Evolutionary conservation across 64 coral and sea anemone genomes (phyloP), one percentile per base, ranked within the genome.

Genomic region (Anthopleura sola): DNA sequence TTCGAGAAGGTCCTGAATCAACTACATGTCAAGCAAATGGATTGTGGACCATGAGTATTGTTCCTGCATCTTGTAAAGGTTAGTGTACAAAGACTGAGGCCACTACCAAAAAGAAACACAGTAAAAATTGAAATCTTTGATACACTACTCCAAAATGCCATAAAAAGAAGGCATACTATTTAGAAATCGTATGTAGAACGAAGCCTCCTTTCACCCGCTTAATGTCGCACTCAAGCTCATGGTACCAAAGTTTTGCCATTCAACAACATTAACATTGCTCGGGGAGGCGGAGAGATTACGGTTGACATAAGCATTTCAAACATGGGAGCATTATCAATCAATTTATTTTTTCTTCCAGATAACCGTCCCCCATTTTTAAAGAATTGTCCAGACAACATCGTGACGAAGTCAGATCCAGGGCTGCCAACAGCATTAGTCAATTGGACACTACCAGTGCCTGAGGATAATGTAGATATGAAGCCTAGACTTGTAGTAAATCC

Each of bases 21-120:
- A 89, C 58, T 51, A 80, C 36, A 24, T 93, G 91, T 69, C 82
- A 89, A 66, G 37, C 81, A 32, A 93, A 89, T 37, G 91, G 87
- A 21, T 86, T 69, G 31, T 93, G 91, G 87, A 85, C 87, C 17
- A 37, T 89, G 64, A 60, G 87, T 58, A 85, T 32, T 12, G 68
- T 77, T 24, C 68, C n/a, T 12, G 37, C 84, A 38, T 29, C 71
- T 20, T 93, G 91, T 48, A 89, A 50, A 89, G 91, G 91, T 93
- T n/a, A 75, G 14, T 71, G 14, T 71, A 12, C 15, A 26, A 62
- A 62, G 11, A 49, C 6, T 86, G 38, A 49, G 29, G 44, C 40
- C 4, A 44, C 40, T 44, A 44, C 40, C 40, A 44, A 44, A 44
- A 44, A 44, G n/a, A n/a, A n/a, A n/a, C n/a, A n/a, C n/a, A n/a